Conservation (phyloP, 2,113 vertebrate species). For the Catharus bicknelli region DNA sequence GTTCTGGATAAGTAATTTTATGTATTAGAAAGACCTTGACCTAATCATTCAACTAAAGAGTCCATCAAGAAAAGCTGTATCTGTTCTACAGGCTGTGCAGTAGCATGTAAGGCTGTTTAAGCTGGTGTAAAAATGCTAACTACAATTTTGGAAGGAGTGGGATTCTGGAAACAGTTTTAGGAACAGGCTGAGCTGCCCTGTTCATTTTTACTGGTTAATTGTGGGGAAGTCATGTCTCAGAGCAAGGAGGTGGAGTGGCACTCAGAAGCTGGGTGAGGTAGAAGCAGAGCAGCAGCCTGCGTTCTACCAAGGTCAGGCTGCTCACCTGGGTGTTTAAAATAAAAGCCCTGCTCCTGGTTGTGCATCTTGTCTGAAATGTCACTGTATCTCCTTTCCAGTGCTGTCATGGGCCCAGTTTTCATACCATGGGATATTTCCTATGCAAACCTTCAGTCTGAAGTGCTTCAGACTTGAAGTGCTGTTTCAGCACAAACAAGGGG, state of each 20-base stretch:
- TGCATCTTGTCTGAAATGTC: neutral
- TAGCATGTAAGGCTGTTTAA: neutral
- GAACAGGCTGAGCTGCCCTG: neutral
- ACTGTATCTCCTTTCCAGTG: neutral
- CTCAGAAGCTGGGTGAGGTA: neutral
- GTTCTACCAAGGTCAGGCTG: fast-evolving
- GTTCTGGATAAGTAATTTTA: neutral
- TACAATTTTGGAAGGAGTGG: neutral
- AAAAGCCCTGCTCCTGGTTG: neutral
- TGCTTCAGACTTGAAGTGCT: neutral
- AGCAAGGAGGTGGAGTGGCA: neutral
- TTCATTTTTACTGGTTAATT: neutral
- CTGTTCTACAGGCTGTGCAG: neutral
- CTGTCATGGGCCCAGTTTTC: neutral
- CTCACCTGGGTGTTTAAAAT: neutral
- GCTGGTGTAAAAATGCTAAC: neutral
- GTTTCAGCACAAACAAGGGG: neutral
- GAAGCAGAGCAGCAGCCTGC: neutral
- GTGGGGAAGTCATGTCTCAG: neutral
- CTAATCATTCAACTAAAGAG: neutral
- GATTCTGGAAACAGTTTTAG: neutral
- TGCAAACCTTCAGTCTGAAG: neutral
- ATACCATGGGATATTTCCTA: neutral
- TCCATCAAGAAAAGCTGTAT: neutral
- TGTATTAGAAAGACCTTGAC: neutral